Conservation (phyloP, 2,888 invertebrate genomes). For the Machimus rusticus region DNA sequence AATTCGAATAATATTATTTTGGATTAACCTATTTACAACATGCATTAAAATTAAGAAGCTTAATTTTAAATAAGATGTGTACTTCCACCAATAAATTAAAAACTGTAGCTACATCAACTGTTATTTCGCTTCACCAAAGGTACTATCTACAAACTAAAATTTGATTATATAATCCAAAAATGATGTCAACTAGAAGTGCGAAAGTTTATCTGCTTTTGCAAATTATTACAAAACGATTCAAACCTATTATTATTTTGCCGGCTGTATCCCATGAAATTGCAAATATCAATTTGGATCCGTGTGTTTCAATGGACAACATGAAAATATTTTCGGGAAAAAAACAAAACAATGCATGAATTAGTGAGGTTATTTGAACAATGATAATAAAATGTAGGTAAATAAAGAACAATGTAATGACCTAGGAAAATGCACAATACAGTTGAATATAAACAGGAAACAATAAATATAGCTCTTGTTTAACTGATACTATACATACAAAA, state of each 20-base stretch:
- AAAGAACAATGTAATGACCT: not conserved
- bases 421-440: not conserved
- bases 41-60: not conserved
- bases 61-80: not conserved
- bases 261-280: conserved; percentile 5
- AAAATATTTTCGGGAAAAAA: not conserved
- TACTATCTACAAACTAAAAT: not conserved
- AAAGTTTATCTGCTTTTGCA: not conserved
- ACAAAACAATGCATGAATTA: conserved; percentile 8
- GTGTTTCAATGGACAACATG: conserved; percentile 15
- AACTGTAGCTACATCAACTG: not conserved
- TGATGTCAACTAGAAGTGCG: not conserved
- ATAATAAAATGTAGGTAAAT: not conserved
- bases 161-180: not conserved
- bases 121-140: not conserved
- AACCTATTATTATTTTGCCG: conserved; percentile 67
- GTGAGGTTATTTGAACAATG: not conserved
- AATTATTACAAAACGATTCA: conserved; percentile 50
- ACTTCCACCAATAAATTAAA: conserved; percentile 15
- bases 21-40: not conserved
- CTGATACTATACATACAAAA: not conserved
- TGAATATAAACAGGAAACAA: not conserved
- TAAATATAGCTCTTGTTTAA: not conserved
- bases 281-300: not conserved
- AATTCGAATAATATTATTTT: not conserved